These are phyloP conservation scores for Thalassarche chlororhynchos DNA, from an alignment of 2,113 vertebrate species.

Conservation along the genomic window DNA sequence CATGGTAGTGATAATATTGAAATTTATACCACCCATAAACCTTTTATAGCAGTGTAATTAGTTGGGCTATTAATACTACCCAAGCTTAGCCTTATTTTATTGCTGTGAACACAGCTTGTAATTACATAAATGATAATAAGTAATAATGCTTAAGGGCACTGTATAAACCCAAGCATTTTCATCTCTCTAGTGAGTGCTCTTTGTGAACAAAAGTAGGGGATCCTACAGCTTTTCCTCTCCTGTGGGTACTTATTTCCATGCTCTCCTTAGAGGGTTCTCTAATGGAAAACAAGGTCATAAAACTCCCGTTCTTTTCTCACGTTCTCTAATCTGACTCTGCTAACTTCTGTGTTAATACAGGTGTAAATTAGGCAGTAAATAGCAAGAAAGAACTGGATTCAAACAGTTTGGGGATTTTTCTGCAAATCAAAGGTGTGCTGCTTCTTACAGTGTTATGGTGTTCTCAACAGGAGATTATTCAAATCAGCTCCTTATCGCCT, in stretches of 20 bases:
- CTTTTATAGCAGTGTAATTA: slow-evolving; percentile 70
- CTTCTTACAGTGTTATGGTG: not conserved
- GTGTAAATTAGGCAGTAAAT: not conserved
- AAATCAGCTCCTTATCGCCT: not conserved
- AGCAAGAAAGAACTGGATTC: not conserved
- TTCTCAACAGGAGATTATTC: not conserved
- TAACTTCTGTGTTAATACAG: not conserved
- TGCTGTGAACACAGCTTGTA: slow-evolving; percentile 68
- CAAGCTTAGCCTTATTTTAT: slow-evolving; percentile 60
- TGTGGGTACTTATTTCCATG: not conserved
- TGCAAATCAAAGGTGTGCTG: not conserved
- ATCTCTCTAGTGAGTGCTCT: not conserved
- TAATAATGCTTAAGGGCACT: slow-evolving; percentile 57
- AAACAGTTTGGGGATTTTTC: not conserved
- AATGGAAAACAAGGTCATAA: not conserved
- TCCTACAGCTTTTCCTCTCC: not conserved
- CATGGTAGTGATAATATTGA: slow-evolving; percentile 26
- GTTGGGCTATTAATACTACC: slow-evolving; percentile 63
- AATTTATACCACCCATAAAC: slow-evolving; percentile 64
- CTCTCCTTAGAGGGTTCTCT: not conserved
- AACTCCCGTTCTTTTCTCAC: not conserved
- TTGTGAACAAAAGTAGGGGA: not conserved
- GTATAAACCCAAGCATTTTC: slow-evolving; percentile 2
- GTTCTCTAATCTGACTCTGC: not conserved
- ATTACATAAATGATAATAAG: slow-evolving; percentile 63